Base-by-base conservation (phyloP, 2,888 invertebrate genomes). In the Palloptera scutellata region DNA sequence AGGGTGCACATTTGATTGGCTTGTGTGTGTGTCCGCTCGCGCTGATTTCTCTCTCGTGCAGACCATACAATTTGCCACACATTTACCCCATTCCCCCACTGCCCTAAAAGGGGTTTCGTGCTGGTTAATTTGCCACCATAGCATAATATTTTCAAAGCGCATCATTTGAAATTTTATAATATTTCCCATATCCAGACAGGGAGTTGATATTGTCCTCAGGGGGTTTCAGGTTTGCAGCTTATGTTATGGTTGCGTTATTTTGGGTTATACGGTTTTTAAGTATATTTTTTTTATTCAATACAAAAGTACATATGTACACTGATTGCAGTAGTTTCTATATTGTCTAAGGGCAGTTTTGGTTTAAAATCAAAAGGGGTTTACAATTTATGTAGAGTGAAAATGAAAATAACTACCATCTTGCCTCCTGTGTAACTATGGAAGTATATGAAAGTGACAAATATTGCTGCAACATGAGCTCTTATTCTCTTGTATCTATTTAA, bases 1-100 rank as follows among this genome's bases (percentile, higher is more conserved):
- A 73, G 76, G 78, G 77, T 75, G 75, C 71, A 71, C 72, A 20
- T 78, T 78, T 77, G 77, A 78, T 78, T 78, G 78, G 76, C 73
- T 75, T 73, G 74, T 64, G 74, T 72, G 71, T 65, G n/a, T n/a
- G n/a, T n/a, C n/a, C n/a, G n/a, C 17, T 0, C 41, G 12, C 45
- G 43, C 40, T 30, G 20, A 30, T 41, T 30, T 42, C n/a, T 60
- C 40, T 10, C 10, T 40, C 10, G 13, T 10, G 12, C 30, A 20
- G 17, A 20, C 9, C 40, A 54, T 45, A 12, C 20, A 20, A 13
- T 41, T 61, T 43, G 1, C 12, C 13, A 42, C 12, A 19, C 41
- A 20, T 12, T 8, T 2, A 20, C 20, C n/a, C 59, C 45, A 45
- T 30, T 9, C 48, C 58, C n/a, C 40, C n/a, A 40, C 62, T 10